phyloP scores from a whole-genome alignment of 2,888 invertebrate species.

The Shargacucullia verbasci region DNA sequence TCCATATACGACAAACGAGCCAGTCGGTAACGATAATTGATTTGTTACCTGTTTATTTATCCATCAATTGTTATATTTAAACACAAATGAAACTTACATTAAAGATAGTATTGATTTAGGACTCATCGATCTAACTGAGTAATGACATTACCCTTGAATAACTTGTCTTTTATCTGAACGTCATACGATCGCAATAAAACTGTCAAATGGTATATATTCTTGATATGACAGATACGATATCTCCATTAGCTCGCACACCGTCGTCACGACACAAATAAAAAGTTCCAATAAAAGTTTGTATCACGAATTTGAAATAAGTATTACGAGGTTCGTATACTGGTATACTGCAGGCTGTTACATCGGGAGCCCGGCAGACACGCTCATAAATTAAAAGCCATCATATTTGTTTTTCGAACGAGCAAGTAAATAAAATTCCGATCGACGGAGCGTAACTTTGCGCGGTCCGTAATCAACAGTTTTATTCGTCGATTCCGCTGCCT shows the following conservation, averaged over 20 bases:
- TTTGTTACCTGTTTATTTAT: constrained; percentile 12
- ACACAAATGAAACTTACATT: constrained; percentile 14
- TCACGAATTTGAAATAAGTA: constrained; percentile 70
- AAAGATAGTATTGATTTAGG: constrained; percentile 43
- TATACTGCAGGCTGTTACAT: constrained; percentile 66
- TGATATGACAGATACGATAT: constrained; percentile 85
- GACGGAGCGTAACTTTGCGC: constrained; percentile 82
- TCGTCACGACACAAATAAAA: constrained; percentile 79
- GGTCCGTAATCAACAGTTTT: constrained; percentile 85
- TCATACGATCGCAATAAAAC: constrained; percentile 83
- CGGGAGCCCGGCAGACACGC: constrained; percentile 68
- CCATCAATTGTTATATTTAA: constrained; percentile 37
- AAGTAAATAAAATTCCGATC: constrained; percentile 84
- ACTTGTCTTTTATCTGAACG: constrained; percentile 73
- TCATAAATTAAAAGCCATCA: constrained; percentile 87
- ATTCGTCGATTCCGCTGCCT: constrained; percentile 81
- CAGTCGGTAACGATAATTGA: constrained; percentile 31
- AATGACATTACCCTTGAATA: constrained; percentile 63
- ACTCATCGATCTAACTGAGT: constrained; percentile 47
- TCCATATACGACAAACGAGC: constrained; percentile 60
- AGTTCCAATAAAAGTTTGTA: constrained; percentile 68
- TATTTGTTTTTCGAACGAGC: constrained; percentile 84
- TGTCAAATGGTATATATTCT: constrained; percentile 81
- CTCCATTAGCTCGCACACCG: constrained; percentile 80
- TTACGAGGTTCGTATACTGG: constrained; percentile 47